Evolutionary conservation across 2,113 vertebrate genomes (phyloP).

Genomic region (Gambusia holbrooki): DNA sequence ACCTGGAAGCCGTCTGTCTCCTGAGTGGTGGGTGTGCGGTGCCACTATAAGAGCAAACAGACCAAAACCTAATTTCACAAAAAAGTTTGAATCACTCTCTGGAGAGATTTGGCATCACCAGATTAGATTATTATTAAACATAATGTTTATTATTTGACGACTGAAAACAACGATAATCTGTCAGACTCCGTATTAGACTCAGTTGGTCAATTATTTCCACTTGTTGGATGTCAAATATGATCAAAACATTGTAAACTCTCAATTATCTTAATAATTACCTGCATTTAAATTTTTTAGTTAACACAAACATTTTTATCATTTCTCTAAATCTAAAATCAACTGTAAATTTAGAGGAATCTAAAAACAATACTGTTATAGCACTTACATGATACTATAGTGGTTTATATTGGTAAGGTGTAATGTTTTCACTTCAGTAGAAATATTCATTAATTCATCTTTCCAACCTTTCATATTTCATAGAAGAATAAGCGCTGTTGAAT

Average conservation of each 20-base stretch:
- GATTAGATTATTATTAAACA: no score
- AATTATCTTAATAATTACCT: not conserved
- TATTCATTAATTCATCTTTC: no score
- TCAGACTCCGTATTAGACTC: no score
- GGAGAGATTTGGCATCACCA: no score
- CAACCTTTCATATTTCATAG: no score
- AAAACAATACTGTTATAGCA: no score
- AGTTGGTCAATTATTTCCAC: not conserved
- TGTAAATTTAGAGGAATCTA: no score
- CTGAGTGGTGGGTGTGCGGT: constrained; percentile 77
- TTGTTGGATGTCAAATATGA: not conserved
- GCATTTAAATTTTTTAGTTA: not conserved
- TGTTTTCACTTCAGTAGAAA: no score
- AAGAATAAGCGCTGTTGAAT: no score
- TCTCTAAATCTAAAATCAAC: not conserved
- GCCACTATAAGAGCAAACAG: constrained; percentile 63
- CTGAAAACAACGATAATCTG: no score
- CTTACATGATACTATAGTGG: no score
- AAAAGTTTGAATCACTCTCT: not conserved
- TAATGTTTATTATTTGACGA: not conserved
- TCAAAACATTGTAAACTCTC: not conserved
- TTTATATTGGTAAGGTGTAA: no score
- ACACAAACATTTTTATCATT: not conserved
- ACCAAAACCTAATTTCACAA: not conserved
- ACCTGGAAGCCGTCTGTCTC: constrained; percentile 80